Evolutionary conservation across 2,888 invertebrate genomes (phyloP).

Genomic region (Eristalis tenax): DNA sequence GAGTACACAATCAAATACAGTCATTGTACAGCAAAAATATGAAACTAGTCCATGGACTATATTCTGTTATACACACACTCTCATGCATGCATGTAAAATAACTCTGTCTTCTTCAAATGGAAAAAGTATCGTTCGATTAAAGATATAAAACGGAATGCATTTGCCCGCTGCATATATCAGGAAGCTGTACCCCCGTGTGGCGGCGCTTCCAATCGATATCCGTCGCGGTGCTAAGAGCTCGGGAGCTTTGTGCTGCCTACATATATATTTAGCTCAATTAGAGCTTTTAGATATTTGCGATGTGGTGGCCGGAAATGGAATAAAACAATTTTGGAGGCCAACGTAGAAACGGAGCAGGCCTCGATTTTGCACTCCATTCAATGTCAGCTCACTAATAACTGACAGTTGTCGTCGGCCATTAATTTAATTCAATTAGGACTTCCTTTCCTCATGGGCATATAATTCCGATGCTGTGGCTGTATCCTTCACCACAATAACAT

Average conservation of each 20-base stretch:
- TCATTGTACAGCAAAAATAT: not conserved
- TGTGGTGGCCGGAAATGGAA: not conserved
- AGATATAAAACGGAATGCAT: not conserved
- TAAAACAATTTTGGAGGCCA: not conserved
- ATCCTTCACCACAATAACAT: conserved; percentile 1
- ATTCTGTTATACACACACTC: not conserved
- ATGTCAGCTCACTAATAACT: not conserved
- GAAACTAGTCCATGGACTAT: conserved; percentile 6
- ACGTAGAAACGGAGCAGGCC: not conserved
- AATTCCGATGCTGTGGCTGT: not conserved
- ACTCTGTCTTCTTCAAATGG: not conserved
- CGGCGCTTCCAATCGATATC: too few relatives aligned
- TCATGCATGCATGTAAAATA: not conserved
- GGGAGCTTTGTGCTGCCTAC: too few relatives aligned
- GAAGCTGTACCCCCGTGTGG: not conserved
- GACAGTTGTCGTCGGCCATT: conserved; percentile 32
- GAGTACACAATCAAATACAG: conserved; percentile 81
- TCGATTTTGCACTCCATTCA: not conserved
- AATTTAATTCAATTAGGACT: conserved; percentile 49
- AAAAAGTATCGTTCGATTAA: not conserved
- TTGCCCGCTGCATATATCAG: not conserved
- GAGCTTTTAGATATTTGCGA: not conserved
- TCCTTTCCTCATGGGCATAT: not conserved
- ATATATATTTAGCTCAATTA: too few relatives aligned
- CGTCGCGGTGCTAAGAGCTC: too few relatives aligned